Conservation (phyloP, 1,140 invertebrate species). For the Cydia strobilella region DNA sequence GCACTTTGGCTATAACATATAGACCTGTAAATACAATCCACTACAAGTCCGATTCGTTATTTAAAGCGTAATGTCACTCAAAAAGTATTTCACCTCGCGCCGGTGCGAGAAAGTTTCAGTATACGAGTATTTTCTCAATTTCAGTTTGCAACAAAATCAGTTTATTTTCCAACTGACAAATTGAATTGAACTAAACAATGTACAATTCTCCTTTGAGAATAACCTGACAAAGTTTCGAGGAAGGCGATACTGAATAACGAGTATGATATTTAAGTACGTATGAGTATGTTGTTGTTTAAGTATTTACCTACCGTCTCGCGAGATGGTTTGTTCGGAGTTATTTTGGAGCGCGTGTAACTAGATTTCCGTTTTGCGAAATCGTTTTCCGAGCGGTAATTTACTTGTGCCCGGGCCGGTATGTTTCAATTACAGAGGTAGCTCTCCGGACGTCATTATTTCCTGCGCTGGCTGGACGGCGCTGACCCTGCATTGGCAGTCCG, state of each 20-base stretch:
- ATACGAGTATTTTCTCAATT: conserved; percentile 66
- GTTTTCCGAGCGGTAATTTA: conserved; percentile 63
- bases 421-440: conserved; percentile 56
- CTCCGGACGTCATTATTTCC: conserved; percentile 68
- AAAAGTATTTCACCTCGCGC: conserved; percentile 53
- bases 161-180: conserved; percentile 73
- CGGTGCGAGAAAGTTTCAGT: conserved; percentile 51
- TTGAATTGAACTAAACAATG: conserved; percentile 65
- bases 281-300: background rate
- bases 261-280: conserved; percentile 25
- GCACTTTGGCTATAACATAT: conserved; percentile 5
- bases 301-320: background rate
- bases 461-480: conserved; percentile 42
- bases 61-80: conserved; percentile 35
- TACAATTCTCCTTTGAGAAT: conserved; percentile 58
- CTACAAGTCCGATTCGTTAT: conserved; percentile 43
- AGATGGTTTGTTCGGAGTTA: conserved; percentile 33
- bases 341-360: conserved; percentile 47
- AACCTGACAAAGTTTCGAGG: conserved; percentile 52
- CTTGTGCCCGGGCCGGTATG: conserved; percentile 50
- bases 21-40: background rate
- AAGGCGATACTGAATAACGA: conserved; percentile 30
- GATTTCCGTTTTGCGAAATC: conserved; percentile 56
- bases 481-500: conserved; percentile 1
- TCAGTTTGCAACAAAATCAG: conserved; percentile 72